Evolutionary conservation across 1,140 invertebrate genomes (phyloP).

Genomic region (Holcopasites calliopsidis): DNA sequence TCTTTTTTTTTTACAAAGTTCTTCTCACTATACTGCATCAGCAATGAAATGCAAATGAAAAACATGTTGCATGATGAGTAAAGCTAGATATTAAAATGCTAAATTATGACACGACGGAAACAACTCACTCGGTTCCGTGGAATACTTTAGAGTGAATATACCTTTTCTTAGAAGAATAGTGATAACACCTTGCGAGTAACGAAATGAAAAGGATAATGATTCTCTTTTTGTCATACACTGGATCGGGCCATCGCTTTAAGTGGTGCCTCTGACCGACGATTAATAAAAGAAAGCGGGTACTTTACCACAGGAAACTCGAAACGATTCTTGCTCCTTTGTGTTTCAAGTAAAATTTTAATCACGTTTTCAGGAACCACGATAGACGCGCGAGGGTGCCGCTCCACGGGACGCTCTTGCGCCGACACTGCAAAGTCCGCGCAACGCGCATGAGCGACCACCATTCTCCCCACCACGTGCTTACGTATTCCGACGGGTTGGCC

Average conservation of each 20-base stretch:
- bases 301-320: background rate
- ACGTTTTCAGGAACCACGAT: constrained; percentile 6
- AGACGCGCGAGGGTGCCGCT: background rate
- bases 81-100: background rate
- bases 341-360: constrained; percentile 8
- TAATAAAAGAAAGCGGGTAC: background rate
- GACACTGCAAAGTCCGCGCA: constrained; percentile 1
- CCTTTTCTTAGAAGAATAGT: no score
- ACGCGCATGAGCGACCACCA: constrained; percentile 36
- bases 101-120: background rate
- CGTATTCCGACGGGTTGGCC: constrained; percentile 12
- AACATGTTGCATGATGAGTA: no score
- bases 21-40: background rate
- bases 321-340: background rate
- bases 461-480: background rate
- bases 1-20: background rate
- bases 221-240: no score
- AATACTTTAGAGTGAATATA: background rate
- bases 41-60: background rate
- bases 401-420: background rate
- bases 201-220: background rate
- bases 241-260: no score
- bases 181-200: no score
- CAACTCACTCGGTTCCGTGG: background rate
- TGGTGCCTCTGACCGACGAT: no score